Percentiles rank a stretch among this genome's conserved stretches.
phyloP scores from a whole-genome alignment of 2,113 vertebrate species.

The Rhabdomys dilectus region DNA sequence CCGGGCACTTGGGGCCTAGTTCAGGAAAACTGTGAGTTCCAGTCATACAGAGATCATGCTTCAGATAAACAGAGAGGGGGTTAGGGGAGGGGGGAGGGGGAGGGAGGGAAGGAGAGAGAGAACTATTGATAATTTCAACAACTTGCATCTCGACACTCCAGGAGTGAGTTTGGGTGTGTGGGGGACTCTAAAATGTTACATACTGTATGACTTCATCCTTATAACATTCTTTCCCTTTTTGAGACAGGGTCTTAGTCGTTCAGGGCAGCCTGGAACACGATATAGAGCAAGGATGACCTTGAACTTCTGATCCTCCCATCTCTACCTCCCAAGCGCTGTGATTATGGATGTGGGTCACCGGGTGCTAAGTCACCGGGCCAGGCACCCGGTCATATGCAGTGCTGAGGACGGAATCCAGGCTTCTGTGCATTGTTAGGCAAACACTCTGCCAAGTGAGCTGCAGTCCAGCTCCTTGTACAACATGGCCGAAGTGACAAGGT shows the following conservation, averaged over 20 bases:
- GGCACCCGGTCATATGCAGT: background rate
- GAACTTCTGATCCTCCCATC: background rate
- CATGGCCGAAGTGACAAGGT: slow-evolving; percentile 36
- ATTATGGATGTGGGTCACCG: background rate
- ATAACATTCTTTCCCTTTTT: background rate
- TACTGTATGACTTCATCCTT: background rate
- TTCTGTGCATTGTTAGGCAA: background rate
- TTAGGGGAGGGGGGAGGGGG: fast-evolving
- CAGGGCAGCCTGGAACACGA: background rate
- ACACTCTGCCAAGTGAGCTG: background rate
- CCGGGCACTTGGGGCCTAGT: background rate
- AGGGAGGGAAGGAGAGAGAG: background rate
- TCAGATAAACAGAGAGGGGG: background rate
- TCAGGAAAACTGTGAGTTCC: background rate
- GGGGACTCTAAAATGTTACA: background rate
- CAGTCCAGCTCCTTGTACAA: slow-evolving; percentile 6
- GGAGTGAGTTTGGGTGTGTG: background rate
- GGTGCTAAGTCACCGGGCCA: background rate
- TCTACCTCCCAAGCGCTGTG: background rate
- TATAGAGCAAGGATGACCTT: background rate
- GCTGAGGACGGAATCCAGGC: background rate
- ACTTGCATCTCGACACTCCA: background rate
- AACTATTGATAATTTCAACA: background rate
- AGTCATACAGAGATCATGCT: background rate
- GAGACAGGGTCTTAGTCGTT: background rate